Evolutionary conservation across 2,888 invertebrate genomes (phyloP).

Genomic region (Dioctria linearis): DNA sequence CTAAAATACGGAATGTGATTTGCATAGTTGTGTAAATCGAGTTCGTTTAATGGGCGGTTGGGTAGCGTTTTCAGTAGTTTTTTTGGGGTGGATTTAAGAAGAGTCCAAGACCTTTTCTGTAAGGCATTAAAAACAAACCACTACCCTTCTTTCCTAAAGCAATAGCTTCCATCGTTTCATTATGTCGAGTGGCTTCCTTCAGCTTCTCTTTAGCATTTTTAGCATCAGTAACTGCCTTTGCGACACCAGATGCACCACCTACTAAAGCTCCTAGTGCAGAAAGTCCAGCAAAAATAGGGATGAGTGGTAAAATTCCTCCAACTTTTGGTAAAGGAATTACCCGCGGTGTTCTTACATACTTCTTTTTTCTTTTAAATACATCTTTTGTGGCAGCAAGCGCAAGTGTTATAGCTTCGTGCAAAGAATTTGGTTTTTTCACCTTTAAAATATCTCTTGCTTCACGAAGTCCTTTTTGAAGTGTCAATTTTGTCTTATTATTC

Average conservation of each 20-base stretch:
- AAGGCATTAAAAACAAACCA: constrained; percentile 63
- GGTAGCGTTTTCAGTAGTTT: constrained; percentile 63
- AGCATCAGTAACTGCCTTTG: constrained; percentile 65
- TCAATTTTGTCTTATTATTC: constrained; percentile 10
- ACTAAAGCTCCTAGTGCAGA: constrained; percentile 60
- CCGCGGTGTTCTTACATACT: no score
- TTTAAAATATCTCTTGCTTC: constrained; percentile 43
- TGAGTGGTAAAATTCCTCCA: no score
- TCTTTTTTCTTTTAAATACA: no score
- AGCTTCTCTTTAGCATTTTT: constrained; percentile 64
- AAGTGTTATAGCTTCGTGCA: no score
- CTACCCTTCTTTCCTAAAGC: constrained; percentile 64
- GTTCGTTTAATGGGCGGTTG: constrained; percentile 59
- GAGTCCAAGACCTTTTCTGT: constrained; percentile 39
- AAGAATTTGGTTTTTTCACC: no score
- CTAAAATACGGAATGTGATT: constrained; percentile 64
- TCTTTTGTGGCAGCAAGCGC: no score
- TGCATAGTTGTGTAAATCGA: constrained; percentile 62
- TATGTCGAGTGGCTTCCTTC: constrained; percentile 64
- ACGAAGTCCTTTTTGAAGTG: constrained; percentile 32
- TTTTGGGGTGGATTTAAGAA: constrained; percentile 55
- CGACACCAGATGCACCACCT: constrained; percentile 66
- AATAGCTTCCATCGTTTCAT: constrained; percentile 59
- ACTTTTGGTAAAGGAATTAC: no score
- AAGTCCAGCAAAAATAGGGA: no score